These are phyloP conservation scores for Gymnodraco acuticeps DNA, from an alignment of 2,797 vertebrate genomes.

Conservation along the genomic window DNA sequence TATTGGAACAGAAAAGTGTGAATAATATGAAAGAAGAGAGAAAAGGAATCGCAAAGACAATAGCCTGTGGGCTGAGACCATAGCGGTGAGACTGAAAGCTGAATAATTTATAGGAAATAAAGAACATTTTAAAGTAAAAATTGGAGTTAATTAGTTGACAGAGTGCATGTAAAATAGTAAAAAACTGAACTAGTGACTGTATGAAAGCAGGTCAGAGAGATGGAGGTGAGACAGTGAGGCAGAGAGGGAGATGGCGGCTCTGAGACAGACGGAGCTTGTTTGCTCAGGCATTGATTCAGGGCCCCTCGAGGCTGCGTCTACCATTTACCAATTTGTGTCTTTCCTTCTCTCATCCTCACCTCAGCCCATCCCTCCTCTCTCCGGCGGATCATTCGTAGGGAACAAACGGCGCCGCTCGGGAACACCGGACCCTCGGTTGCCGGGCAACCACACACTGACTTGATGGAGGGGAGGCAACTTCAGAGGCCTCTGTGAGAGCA, in stretches of 20 bases:
- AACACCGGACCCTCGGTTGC: constrained; percentile 87
- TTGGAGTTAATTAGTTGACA: constrained; percentile 45
- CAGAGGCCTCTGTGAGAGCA: constrained; percentile 82
- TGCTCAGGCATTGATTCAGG: constrained; percentile 85
- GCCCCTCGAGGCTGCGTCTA: constrained; percentile 83
- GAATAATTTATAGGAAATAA: constrained; percentile 52
- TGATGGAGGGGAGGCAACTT: constrained; percentile 85
- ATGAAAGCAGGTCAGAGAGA: constrained; percentile 37
- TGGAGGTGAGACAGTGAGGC: constrained; percentile 42
- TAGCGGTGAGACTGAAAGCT: constrained; percentile 16
- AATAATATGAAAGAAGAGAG: neutral
- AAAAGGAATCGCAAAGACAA: constrained; percentile 27
- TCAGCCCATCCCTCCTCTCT: constrained; percentile 76
- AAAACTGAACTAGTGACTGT: constrained; percentile 13
- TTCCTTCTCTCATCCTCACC: constrained; percentile 80
- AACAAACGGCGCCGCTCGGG: constrained; percentile 85
- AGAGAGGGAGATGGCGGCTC: constrained; percentile 66
- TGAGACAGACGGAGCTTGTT: constrained; percentile 76
- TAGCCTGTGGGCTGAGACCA: constrained; percentile 28
- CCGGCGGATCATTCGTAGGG: constrained; percentile 80
- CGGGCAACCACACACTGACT: constrained; percentile 86
- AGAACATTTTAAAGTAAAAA: constrained; percentile 41
- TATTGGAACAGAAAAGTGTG: constrained; percentile 15
- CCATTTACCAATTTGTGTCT: constrained; percentile 89
- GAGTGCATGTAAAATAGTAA: constrained; percentile 27